Evolutionary conservation across 2,888 invertebrate genomes (phyloP), one percentile per base, ranked within the genome.

Genomic region (Zygogramma bicolorata): DNA sequence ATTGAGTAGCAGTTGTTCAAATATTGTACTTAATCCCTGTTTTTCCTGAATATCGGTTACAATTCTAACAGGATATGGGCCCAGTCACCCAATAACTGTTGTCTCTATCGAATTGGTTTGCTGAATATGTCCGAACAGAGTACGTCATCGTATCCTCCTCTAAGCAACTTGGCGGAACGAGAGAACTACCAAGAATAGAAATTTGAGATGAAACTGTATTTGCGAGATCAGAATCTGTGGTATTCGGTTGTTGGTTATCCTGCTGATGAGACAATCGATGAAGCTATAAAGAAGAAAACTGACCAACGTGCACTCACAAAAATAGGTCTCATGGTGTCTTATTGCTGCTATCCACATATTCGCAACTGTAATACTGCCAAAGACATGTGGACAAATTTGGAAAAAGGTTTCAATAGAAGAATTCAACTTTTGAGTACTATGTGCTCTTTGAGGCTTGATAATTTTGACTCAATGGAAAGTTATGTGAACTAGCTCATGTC

Each of bases 401-500:
- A 74, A 70, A 73, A 65, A 8, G 76, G 73, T 8, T 79, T 74
- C 57, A 77, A 78, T 40, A 58, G 71, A 3, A 27, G 73, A 20
- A 34, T 70, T 29, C n/a, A 66, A 8, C 29, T 75, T 6, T 25
- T 75, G 22, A 31, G 68, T 20, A 57, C 10, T 27, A 29, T 75
- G 27, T 60, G 75, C 13, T 71, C 71, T 25, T 59, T 67, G 29
- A 74, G 65, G 58, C 62, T 75, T 27, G 53, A 53, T 25, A 67
- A 71, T 29, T 69, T 62, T 67, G 31, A n/a, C 18, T 70, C 58
- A 2, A 77, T 77, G 74, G 73, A 77, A 60, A 70, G 46, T 2
- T 79, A 80, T 53, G 74, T 79, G 2, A 80, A 75, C 67, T 70
- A 73, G 29, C 40, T 73, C 2, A 78, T 78, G 75, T 57, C 74